Percentiles rank a stretch among this genome's conserved stretches.
Evolutionary conservation across 2,797 vertebrate species (phyloP).

Genomic region (Eidolon dupreanum): DNA sequence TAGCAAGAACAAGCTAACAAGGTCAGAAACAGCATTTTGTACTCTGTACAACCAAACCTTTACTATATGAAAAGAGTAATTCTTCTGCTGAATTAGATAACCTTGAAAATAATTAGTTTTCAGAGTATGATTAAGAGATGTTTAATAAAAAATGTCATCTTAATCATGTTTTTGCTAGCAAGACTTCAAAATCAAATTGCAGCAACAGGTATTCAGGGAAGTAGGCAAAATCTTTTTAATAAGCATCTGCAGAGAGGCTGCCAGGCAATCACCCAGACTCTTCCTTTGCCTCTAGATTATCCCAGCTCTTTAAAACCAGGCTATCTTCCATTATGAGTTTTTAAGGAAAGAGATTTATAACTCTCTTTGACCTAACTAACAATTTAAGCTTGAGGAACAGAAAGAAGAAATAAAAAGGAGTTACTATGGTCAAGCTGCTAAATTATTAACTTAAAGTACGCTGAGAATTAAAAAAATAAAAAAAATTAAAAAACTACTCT

Average conservation of each 20-base stretch:
- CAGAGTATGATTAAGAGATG: neutral
- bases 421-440: neutral
- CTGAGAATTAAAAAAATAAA: neutral
- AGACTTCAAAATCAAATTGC: conserved; percentile 47
- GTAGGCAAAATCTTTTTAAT: neutral
- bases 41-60: neutral
- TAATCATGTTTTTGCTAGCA: neutral
- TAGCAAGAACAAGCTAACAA: conserved; percentile 6
- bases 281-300: conserved; percentile 1
- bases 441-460: neutral
- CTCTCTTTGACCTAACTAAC: neutral
- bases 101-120: conserved; percentile 56
- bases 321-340: neutral
- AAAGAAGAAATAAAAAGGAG: neutral
- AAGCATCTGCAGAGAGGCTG: neutral
- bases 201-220: neutral
- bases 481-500: neutral
- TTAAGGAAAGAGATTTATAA: neutral
- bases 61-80: neutral
- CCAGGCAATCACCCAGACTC: neutral
- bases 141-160: conserved; percentile 41
- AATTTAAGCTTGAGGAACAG: neutral
- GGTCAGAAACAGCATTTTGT: neutral
- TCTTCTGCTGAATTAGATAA: neutral
- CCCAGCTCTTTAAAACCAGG: neutral